Conservation (phyloP, 2,113 vertebrate genomes). For the Accipiter cooperii region DNA sequence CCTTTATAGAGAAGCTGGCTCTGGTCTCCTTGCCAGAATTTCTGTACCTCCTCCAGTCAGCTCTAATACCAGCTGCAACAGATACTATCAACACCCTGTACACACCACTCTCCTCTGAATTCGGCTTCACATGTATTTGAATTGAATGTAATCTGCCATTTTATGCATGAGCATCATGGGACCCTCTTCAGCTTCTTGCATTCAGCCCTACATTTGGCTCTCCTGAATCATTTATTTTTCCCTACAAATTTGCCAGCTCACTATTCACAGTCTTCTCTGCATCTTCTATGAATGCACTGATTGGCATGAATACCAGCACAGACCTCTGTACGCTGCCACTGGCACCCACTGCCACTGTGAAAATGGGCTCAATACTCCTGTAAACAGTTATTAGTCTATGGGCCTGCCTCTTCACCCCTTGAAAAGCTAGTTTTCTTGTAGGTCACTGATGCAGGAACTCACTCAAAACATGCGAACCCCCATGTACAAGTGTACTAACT, state of each 20-base stretch:
- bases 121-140: not conserved
- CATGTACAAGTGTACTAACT: accelerated
- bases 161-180: not conserved
- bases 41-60: not conserved
- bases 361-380: not conserved
- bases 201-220: conserved; percentile 3
- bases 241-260: not conserved
- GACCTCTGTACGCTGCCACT: not conserved
- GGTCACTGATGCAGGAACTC: not conserved
- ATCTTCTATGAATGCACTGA: not conserved
- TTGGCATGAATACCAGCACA: not conserved
- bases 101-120: not conserved
- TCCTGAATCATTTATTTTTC: not conserved
- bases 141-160: not conserved
- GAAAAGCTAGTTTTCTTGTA: not conserved
- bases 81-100: not conserved
- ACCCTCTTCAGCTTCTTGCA: conserved; percentile 11
- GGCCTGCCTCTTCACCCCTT: not conserved
- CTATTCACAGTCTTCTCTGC: not conserved
- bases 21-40: not conserved
- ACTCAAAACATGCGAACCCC: accelerated
- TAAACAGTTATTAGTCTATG: not conserved
- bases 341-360: not conserved
- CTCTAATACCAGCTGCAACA: not conserved
- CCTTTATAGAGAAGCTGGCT: not conserved